Evolutionary conservation across 2,888 invertebrate species (phyloP).

Genomic region (Volucella bombylans): DNA sequence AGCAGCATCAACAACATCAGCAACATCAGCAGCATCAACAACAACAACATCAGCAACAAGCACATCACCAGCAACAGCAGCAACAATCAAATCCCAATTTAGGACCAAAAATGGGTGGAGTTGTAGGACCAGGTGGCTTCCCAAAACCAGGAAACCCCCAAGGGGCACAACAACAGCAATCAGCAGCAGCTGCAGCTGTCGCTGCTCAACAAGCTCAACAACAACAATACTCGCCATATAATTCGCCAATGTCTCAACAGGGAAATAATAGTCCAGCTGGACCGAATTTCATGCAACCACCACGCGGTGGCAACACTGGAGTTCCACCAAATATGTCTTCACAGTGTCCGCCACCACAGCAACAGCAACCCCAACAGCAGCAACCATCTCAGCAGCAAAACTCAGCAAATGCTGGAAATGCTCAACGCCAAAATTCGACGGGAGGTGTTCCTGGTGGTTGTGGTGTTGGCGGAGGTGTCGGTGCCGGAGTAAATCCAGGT

Average conservation of each 20-base stretch:
- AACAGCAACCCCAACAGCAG: constrained; percentile 66
- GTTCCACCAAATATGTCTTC: constrained; percentile 76
- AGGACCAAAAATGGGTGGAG: constrained; percentile 79
- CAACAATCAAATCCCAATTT: constrained; percentile 78
- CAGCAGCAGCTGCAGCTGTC: constrained; percentile 64
- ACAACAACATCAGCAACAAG: constrained; percentile 76
- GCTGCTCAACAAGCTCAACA: constrained; percentile 76
- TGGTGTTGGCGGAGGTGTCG: constrained; percentile 76
- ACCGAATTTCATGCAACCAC: constrained; percentile 80
- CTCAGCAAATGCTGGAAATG: constrained; percentile 63
- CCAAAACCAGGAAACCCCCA: constrained; percentile 76
- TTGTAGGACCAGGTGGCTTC: constrained; percentile 78
- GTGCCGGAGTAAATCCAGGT: constrained; percentile 74
- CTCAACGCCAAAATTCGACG: constrained; percentile 62
- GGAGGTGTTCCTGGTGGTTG: constrained; percentile 65
- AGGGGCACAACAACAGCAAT: constrained; percentile 77
- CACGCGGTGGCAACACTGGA: constrained; percentile 77
- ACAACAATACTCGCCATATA: constrained; percentile 87
- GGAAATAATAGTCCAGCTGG: constrained; percentile 81
- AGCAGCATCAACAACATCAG: constrained; percentile 76
- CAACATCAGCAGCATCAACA: constrained; percentile 75
- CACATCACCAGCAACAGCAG: constrained; percentile 76
- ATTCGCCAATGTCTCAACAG: constrained; percentile 86
- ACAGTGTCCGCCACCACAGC: constrained; percentile 75
- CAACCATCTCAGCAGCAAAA: constrained; percentile 72